Percentiles rank a stretch among this genome's conserved stretches.
Conservation (phyloP, 2,888 invertebrate species). For the Nomada fabriciana region DNA sequence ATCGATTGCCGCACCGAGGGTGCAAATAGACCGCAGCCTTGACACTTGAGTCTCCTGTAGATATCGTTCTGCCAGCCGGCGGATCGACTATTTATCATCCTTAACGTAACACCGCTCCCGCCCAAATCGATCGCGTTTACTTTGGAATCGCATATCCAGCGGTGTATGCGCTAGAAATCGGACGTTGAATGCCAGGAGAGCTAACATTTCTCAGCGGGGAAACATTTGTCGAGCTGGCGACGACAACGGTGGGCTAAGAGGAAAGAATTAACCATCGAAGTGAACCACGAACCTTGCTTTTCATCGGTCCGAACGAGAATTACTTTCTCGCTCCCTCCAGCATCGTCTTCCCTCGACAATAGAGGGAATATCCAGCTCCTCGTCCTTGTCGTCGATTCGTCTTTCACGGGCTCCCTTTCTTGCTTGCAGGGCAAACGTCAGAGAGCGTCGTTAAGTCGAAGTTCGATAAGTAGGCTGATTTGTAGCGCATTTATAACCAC, state of each 20-base stretch:
- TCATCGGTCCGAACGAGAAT: conserved; percentile 28
- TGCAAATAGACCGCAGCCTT: conserved; percentile 73
- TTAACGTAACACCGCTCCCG: conserved; percentile 26
- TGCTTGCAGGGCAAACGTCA: conserved; percentile 18
- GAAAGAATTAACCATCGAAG: conserved; percentile 48
- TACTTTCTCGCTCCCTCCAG: conserved; percentile 33
- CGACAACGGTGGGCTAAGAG: conserved; percentile 18
- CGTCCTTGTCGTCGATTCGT: conserved; percentile 42
- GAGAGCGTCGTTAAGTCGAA: conserved; percentile 4
- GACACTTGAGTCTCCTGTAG: conserved; percentile 67
- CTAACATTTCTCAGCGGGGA: background rate
- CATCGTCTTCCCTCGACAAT: conserved; percentile 16
- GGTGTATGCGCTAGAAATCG: background rate
- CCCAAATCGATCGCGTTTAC: conserved; percentile 35
- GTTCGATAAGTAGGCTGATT: background rate
- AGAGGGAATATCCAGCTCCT: conserved; percentile 21
- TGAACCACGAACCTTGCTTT: conserved; percentile 40
- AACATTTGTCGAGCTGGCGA: background rate
- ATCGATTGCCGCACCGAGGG: conserved; percentile 15
- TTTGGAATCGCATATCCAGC: background rate
- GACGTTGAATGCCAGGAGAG: background rate
- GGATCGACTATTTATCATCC: conserved; percentile 62
- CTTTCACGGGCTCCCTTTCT: conserved; percentile 17
- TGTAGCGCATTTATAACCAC: conserved; percentile 5
- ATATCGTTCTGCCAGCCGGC: conserved; percentile 54